Conservation (phyloP, 2,797 vertebrate genomes). For the Diglossa cyanea region DNA sequence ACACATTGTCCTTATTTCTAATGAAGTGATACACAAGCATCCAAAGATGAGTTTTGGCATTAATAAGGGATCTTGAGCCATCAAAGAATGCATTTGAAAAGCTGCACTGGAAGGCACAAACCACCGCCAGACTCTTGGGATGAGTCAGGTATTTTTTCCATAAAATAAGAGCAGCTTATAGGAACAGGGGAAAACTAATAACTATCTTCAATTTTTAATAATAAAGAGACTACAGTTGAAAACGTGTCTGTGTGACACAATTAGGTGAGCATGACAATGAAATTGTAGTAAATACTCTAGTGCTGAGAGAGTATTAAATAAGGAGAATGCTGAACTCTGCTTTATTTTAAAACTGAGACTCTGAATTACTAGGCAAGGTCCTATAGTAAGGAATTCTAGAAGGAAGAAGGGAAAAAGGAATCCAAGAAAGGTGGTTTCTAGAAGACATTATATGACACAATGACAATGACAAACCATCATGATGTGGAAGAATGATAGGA, state of each 20-base stretch:
- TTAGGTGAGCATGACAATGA: neutral
- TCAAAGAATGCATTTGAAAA: neutral
- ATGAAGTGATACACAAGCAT: neutral
- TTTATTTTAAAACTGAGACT: neutral
- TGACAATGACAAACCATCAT: slow-evolving; percentile 44
- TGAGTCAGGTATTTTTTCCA: neutral
- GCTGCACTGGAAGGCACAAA: neutral
- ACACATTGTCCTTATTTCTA: neutral
- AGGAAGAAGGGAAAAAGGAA: neutral
- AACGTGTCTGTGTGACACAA: neutral
- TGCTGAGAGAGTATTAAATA: neutral
- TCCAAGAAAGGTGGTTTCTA: neutral
- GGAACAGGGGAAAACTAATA: neutral
- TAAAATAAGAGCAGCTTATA: neutral
- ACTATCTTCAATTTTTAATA: neutral
- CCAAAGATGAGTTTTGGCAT: neutral
- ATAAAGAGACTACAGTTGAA: neutral
- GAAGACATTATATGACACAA: slow-evolving; percentile 19
- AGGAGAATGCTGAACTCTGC: neutral
- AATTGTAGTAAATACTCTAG: neutral
- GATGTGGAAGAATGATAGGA: slow-evolving; percentile 58
- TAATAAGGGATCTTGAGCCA: neutral
- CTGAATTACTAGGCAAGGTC: neutral
- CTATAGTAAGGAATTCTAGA: neutral
- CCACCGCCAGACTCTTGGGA: neutral